Conservation (phyloP, 2,888 invertebrate genomes). For the Cephus runcator region DNA sequence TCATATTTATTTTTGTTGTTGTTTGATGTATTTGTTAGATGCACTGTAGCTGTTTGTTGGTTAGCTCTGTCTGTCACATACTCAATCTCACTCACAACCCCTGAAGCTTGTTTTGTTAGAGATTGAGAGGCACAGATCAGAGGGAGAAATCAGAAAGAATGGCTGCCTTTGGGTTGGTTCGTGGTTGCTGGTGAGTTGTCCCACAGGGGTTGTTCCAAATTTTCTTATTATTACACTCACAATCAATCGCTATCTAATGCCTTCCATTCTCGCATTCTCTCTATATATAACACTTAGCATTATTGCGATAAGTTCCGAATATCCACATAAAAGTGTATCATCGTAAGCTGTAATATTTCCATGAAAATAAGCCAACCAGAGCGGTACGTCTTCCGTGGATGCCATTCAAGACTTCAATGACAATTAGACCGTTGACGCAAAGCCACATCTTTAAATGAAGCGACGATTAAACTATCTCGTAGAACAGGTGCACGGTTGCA, state of each 20-base stretch:
- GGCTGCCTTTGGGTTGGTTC: slow-evolving; percentile 65
- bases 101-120: slow-evolving; percentile 64
- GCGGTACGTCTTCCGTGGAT: neutral
- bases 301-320: neutral
- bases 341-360: slow-evolving; percentile 40
- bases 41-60: slow-evolving; percentile 66
- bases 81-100: slow-evolving; percentile 62
- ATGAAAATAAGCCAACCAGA: slow-evolving; percentile 62
- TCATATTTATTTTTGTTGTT: slow-evolving; percentile 64
- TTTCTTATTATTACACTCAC: slow-evolving; percentile 34
- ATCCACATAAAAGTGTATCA: neutral
- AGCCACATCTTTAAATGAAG: neutral
- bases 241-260: slow-evolving; percentile 17
- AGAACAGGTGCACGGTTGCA: slow-evolving; percentile 18
- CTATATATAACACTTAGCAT: slow-evolving; percentile 21
- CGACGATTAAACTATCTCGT: neutral
- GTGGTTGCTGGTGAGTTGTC: slow-evolving; percentile 64
- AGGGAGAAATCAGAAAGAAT: slow-evolving; percentile 58
- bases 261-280: slow-evolving; percentile 23
- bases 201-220: slow-evolving; percentile 60
- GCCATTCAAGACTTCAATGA: neutral
- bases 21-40: slow-evolving; percentile 66
- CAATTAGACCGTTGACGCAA: neutral
- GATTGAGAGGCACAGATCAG: slow-evolving; percentile 61
- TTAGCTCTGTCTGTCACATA: slow-evolving; percentile 64